These are phyloP conservation scores for Mythimna vitellina DNA, from an alignment of 2,888 invertebrate genomes.

Conservation along the genomic window DNA sequence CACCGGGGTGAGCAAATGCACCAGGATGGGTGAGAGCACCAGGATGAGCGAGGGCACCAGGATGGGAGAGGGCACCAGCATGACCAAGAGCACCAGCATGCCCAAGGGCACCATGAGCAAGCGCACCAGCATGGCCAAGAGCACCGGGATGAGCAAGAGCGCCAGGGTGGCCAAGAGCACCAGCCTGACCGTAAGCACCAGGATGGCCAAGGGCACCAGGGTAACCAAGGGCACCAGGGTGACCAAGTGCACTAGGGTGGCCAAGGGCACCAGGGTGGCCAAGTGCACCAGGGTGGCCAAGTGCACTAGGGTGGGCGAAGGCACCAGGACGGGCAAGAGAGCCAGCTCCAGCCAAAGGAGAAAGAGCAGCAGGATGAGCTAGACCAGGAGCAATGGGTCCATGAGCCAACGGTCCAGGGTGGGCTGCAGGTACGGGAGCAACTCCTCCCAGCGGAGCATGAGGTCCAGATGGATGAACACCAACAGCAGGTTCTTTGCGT, in stretches of 20 bases:
- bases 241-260: slow-evolving; percentile 20
- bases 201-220: slow-evolving; percentile 55
- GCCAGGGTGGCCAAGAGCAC: slow-evolving; percentile 50
- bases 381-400: slow-evolving; percentile 53
- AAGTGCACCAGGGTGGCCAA: slow-evolving; percentile 20
- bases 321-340: slow-evolving; percentile 42
- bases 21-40: slow-evolving; percentile 27
- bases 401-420: slow-evolving; percentile 53
- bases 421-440: slow-evolving; percentile 59
- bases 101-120: no score
- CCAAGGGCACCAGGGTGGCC: slow-evolving; percentile 7
- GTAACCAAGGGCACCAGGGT: slow-evolving; percentile 49
- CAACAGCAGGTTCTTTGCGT: slow-evolving; percentile 77
- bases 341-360: slow-evolving; percentile 37
- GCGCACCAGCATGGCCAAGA: slow-evolving; percentile 17
- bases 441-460: slow-evolving; percentile 35
- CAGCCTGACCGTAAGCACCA: background rate
- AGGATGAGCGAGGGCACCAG: slow-evolving; percentile 10
- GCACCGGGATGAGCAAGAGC: slow-evolving; percentile 21
- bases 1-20: slow-evolving; percentile 19
- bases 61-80: slow-evolving; percentile 18
- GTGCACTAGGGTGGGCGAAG: slow-evolving; percentile 32
- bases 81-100: slow-evolving; percentile 4
- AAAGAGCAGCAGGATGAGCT: slow-evolving; percentile 40
- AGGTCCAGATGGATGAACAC: slow-evolving; percentile 62